Percentiles rank a stretch among this genome's conserved stretches.
These are phyloP conservation scores for Brachionus rotundiformis DNA, from an alignment of 1,140 invertebrate genomes.

Conservation along the genomic window DNA sequence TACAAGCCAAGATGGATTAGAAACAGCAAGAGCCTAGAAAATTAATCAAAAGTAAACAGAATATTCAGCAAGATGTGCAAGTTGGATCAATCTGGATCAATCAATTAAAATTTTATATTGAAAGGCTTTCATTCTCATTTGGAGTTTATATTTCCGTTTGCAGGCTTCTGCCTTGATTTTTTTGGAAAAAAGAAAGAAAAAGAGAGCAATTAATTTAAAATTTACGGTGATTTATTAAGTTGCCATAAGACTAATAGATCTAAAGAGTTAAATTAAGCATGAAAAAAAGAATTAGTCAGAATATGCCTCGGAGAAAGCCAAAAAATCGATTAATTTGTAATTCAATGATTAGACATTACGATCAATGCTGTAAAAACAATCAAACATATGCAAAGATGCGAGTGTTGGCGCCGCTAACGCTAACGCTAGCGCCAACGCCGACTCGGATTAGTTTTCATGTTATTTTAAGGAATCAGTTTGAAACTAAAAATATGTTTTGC, in stretches of 20 bases:
- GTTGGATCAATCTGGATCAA: slow-evolving; percentile 34
- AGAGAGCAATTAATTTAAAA: slow-evolving; percentile 39
- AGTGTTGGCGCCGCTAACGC: not conserved
- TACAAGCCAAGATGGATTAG: not conserved
- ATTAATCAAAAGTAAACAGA: slow-evolving; percentile 35
- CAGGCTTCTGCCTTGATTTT: not conserved
- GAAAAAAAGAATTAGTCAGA: slow-evolving; percentile 21
- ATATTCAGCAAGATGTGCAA: not conserved
- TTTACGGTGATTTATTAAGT: slow-evolving; percentile 47
- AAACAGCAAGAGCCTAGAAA: slow-evolving; percentile 28
- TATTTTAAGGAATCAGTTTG: slow-evolving; percentile 3
- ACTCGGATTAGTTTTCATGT: slow-evolving; percentile 21
- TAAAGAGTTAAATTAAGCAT: slow-evolving; percentile 22
- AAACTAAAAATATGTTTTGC: not conserved
- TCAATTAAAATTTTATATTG: slow-evolving; percentile 11
- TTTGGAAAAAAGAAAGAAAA: not conserved
- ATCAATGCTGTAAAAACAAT: slow-evolving; percentile 48
- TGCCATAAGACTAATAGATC: slow-evolving; percentile 16
- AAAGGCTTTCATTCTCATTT: slow-evolving; percentile 12
- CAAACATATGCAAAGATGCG: not conserved
- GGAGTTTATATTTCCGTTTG: not conserved
- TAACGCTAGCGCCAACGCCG: not conserved
- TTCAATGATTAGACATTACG: slow-evolving; percentile 37
- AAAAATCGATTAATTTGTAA: slow-evolving; percentile 46
- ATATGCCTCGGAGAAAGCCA: not conserved